Conservation (phyloP, 2,888 invertebrate genomes). For the Pheosia tremula region DNA sequence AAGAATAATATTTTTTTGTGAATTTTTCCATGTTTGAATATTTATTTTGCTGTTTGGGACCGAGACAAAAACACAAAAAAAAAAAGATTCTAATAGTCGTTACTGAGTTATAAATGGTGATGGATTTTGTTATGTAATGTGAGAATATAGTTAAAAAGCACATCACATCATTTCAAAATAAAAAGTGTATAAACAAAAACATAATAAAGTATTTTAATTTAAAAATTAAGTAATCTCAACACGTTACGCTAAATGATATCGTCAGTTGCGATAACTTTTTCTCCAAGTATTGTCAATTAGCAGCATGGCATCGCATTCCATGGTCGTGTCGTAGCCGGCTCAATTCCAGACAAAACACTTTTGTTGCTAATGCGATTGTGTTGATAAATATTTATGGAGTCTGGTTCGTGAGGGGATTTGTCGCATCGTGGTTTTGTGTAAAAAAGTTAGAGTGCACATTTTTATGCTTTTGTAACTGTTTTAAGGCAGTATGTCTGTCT, state of each 20-base stretch:
- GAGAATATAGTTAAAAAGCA: too few relatives aligned
- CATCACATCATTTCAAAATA: too few relatives aligned
- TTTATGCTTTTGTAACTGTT: slow-evolving; percentile 1
- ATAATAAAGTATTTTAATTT: neutral
- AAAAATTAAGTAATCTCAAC: slow-evolving; percentile 16
- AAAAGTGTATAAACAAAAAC: too few relatives aligned
- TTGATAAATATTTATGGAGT: slow-evolving; percentile 55
- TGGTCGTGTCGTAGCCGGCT: slow-evolving; percentile 45
- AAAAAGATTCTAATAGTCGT: too few relatives aligned
- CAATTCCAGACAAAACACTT: slow-evolving; percentile 46
- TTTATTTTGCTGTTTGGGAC: too few relatives aligned
- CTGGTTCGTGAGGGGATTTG: slow-evolving; percentile 27
- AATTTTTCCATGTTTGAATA: too few relatives aligned
- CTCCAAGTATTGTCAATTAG: slow-evolving; percentile 48
- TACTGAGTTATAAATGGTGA: too few relatives aligned
- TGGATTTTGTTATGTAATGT: too few relatives aligned
- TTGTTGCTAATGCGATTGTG: slow-evolving; percentile 60
- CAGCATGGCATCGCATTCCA: slow-evolving; percentile 55
- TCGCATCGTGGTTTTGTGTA: slow-evolving; percentile 16
- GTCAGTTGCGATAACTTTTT: slow-evolving; percentile 44
- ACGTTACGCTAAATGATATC: slow-evolving; percentile 39
- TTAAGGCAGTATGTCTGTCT: too few relatives aligned
- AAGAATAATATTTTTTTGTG: too few relatives aligned
- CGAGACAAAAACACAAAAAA: too few relatives aligned
- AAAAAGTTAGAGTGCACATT: slow-evolving; percentile 15